Conservation (phyloP, 2,797 vertebrate species). For the Microctenopoma lineatum region DNA sequence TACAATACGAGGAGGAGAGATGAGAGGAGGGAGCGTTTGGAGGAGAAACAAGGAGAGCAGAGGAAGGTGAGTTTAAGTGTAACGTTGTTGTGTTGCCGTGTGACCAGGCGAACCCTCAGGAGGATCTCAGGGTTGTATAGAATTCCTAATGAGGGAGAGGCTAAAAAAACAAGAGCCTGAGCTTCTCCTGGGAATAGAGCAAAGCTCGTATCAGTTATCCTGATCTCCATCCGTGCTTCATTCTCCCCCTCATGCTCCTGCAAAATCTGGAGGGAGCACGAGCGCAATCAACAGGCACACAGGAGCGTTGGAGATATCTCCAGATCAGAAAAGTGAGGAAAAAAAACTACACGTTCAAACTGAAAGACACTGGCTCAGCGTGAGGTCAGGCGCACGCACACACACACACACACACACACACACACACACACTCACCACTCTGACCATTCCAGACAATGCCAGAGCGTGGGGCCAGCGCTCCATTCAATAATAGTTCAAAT, state of each 20-base stretch:
- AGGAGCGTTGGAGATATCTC: not conserved
- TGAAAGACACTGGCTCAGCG: not conserved
- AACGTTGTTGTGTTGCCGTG: conserved; percentile 52
- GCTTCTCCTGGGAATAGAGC: conserved; percentile 52
- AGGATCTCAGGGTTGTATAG: conserved; percentile 43
- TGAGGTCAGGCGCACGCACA: not conserved
- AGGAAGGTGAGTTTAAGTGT: conserved; percentile 28
- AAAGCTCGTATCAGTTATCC: conserved; percentile 38
- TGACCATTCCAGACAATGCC: conserved; percentile 38
- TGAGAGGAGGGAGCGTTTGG: conserved; percentile 9
- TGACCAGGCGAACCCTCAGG: conserved; percentile 25
- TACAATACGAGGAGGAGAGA: conserved; percentile 25
- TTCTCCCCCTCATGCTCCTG: conserved; percentile 2
- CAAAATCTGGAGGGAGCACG: conserved; percentile 5
- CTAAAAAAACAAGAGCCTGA: conserved; percentile 52
- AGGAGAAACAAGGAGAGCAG: conserved; percentile 9
- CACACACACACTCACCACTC: conserved; percentile 4
- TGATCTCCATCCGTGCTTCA: conserved; percentile 37
- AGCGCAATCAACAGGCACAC: conserved; percentile 22
- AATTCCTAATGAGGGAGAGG: conserved; percentile 69
- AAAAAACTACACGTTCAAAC: conserved; percentile 4
- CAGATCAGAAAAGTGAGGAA: conserved; percentile 18
- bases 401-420: conserved; percentile 16
- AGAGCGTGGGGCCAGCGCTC: conserved; percentile 37
- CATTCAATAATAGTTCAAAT: conserved; percentile 77